Conservation (phyloP, 2,113 vertebrate genomes). For the Eclectus roratus region DNA sequence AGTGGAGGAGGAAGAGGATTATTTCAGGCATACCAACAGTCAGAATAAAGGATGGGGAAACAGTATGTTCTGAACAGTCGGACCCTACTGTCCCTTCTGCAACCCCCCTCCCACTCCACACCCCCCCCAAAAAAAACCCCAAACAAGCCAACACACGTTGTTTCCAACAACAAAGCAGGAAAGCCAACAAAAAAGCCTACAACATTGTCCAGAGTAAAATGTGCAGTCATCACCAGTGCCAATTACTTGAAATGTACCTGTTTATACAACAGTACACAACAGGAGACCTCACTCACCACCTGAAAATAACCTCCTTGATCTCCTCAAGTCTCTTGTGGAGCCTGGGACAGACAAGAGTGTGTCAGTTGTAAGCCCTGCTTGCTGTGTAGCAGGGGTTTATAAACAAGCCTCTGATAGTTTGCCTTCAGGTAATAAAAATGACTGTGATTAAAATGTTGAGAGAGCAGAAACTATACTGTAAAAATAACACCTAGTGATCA, state of each 20-base stretch:
- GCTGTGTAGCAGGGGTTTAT: not conserved
- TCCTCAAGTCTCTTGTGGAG: not conserved
- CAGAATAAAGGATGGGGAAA: not conserved
- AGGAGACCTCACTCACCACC: not conserved
- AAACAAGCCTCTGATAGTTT: not conserved
- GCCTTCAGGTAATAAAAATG: not conserved
- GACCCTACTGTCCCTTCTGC: not conserved
- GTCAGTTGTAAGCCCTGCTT: not conserved
- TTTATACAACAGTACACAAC: not conserved
- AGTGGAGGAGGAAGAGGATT: not conserved
- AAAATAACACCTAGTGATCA: not conserved
- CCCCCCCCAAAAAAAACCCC: not conserved
- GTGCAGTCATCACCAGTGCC: not conserved
- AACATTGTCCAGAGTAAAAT: not conserved
- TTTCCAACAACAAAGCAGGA: not conserved
- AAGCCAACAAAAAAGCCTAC: not conserved
- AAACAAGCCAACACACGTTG: not conserved
- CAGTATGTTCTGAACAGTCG: not conserved
- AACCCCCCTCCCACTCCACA: accelerated
- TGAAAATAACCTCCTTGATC: not conserved
- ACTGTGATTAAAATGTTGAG: not conserved
- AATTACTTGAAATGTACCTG: not conserved
- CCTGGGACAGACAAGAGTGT: not conserved
- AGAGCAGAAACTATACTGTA: not conserved
- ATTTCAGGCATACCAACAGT: not conserved